phyloP scores from a whole-genome alignment of 2,888 invertebrate genomes.

The Callosobruchus maculatus region DNA sequence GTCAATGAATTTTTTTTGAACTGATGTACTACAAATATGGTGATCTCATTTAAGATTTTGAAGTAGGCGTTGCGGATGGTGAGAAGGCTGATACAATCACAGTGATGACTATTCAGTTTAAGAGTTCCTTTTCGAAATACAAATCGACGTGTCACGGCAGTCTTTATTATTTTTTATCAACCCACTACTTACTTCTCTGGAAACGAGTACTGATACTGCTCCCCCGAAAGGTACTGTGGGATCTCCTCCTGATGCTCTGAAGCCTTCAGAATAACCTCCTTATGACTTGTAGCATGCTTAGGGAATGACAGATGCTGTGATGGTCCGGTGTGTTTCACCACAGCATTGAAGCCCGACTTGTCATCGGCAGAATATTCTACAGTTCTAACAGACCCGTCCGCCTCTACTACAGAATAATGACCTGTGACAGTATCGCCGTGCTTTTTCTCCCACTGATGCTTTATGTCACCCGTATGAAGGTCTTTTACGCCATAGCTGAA shows the following conservation, averaged over 20 bases:
- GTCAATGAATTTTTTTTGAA: too few relatives aligned
- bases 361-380: conserved; percentile 61
- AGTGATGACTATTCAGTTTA: too few relatives aligned
- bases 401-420: conserved; percentile 65
- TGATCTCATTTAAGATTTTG: too few relatives aligned
- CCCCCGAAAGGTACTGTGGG: neutral
- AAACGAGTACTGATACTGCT: conserved; percentile 11
- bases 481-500: conserved; percentile 63
- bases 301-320: conserved; percentile 39
- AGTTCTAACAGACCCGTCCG: conserved; percentile 61
- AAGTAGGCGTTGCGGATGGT: too few relatives aligned
- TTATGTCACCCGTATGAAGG: conserved; percentile 58
- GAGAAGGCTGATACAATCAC: too few relatives aligned
- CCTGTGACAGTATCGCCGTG: conserved; percentile 61
- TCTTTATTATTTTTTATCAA: too few relatives aligned
- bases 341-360: conserved; percentile 56
- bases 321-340: conserved; percentile 55
- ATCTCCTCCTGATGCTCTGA: conserved; percentile 9
- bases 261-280: conserved; percentile 23
- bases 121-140: too few relatives aligned
- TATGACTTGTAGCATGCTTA: conserved; percentile 29
- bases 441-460: conserved; percentile 61
- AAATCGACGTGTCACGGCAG: too few relatives aligned
- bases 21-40: too few relatives aligned
- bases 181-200: conserved; percentile 3